A percentile compares a stretch with the other conserved stretches of the same genome.
Conservation (phyloP, 2,888 invertebrate genomes). For the Phlogophora meticulosa region DNA sequence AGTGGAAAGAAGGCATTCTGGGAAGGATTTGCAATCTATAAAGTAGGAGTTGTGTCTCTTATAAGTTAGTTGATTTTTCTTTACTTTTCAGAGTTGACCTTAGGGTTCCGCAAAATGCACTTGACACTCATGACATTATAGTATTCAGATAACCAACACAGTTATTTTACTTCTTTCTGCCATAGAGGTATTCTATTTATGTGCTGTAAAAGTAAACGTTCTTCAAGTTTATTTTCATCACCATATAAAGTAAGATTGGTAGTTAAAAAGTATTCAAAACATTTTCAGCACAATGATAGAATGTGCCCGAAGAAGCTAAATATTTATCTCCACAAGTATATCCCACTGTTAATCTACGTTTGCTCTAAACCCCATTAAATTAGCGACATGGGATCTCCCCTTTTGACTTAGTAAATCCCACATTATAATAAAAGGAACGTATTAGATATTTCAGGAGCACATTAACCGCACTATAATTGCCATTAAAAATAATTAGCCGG, state of each 20-base stretch:
- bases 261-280: neutral
- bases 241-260: neutral
- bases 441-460: constrained; percentile 70
- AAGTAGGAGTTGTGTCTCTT: constrained; percentile 9
- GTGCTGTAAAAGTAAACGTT: neutral
- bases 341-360: constrained; percentile 45
- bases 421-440: constrained; percentile 63
- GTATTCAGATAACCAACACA: no score
- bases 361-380: constrained; percentile 53
- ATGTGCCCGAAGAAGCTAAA: constrained; percentile 18
- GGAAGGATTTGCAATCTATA: constrained; percentile 1
- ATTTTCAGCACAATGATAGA: constrained; percentile 6
- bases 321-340: constrained; percentile 31
- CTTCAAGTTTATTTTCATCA: neutral
- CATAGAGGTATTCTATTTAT: neutral
- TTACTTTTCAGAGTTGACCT: neutral
- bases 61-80: neutral
- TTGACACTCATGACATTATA: neutral
- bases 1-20: constrained; percentile 12
- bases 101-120: neutral
- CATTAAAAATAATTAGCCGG: constrained; percentile 79
- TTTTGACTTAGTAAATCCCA: constrained; percentile 63
- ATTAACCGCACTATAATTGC: constrained; percentile 76
- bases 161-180: neutral
- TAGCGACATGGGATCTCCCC: constrained; percentile 55